A percentile compares a stretch with the other conserved stretches of the same genome.
These are phyloP conservation scores for Bombus terrestris DNA, from an alignment of 1,140 invertebrate species.

Conservation along the genomic window DNA sequence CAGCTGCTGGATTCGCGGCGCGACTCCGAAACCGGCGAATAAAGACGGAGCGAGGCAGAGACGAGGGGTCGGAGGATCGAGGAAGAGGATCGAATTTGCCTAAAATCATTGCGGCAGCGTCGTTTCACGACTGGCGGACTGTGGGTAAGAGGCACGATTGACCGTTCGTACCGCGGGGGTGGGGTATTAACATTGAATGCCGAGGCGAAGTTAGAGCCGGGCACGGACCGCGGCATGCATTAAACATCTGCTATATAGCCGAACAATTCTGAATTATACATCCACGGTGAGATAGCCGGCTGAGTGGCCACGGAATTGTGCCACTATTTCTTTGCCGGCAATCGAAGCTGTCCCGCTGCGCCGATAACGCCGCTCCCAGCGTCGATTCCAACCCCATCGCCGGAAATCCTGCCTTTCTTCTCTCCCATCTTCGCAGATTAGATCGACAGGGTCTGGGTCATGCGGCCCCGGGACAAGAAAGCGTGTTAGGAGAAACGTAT, in stretches of 20 bases:
- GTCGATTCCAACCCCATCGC: not conserved
- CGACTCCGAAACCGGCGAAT: not conserved
- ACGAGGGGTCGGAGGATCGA: not conserved
- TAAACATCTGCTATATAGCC: conserved; percentile 78
- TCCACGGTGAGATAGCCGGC: conserved; percentile 68
- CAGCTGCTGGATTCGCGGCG: not conserved
- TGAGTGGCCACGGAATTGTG: conserved; percentile 72
- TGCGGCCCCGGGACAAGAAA: conserved; percentile 6
- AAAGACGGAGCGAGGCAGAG: not conserved
- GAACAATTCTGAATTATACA: conserved; percentile 81
- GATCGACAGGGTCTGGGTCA: conserved; percentile 38
- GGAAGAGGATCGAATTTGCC: conserved; percentile 55
- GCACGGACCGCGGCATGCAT: conserved; percentile 74
- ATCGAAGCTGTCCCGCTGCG: conserved; percentile 59
- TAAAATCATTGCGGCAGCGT: conserved; percentile 60
- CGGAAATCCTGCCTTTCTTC: conserved; percentile 14
- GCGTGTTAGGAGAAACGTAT: not conserved
- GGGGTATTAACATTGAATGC: conserved; percentile 79
- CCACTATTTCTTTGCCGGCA: conserved; percentile 71
- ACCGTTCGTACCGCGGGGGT: conserved; percentile 52
- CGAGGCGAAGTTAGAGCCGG: conserved; percentile 51
- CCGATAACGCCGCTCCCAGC: conserved; percentile 44
- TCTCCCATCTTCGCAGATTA: conserved; percentile 28
- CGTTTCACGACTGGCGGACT: conserved; percentile 51
- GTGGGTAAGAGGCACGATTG: conserved; percentile 68